These are phyloP conservation scores for Drosophila conformis DNA, from an alignment of 2,888 invertebrate genomes.

Conservation along the genomic window DNA sequence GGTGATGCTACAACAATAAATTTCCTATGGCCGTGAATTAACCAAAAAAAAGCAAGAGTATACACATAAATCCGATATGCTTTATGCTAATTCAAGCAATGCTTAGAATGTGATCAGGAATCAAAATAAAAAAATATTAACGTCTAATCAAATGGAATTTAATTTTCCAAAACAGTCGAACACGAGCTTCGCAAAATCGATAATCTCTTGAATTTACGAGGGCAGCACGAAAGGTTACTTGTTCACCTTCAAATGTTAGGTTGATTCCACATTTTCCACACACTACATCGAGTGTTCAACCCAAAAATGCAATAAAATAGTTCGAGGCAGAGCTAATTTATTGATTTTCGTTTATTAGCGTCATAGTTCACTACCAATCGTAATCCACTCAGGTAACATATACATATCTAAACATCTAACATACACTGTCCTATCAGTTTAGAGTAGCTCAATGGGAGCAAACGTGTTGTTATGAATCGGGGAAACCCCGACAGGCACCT, in stretches of 20 bases:
- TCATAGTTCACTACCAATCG: slow-evolving; percentile 68
- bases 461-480: slow-evolving; percentile 83
- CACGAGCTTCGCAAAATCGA: not conserved
- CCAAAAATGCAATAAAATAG: no score
- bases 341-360: not conserved
- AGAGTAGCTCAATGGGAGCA: slow-evolving; percentile 81
- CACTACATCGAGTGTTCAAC: no score
- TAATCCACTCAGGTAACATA: slow-evolving; percentile 80
- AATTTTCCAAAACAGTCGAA: slow-evolving; percentile 5
- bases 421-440: slow-evolving; percentile 52
- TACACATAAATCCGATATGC: not conserved
- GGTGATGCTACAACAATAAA: slow-evolving; percentile 8
- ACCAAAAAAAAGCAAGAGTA: slow-evolving; percentile 19
- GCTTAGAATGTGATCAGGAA: slow-evolving; percentile 10
- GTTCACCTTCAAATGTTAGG: not conserved
- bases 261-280: no score
- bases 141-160: not conserved
- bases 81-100: slow-evolving; percentile 2
- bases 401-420: not conserved
- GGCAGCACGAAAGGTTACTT: not conserved
- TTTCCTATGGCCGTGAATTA: slow-evolving; percentile 24
- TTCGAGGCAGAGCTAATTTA: not conserved
- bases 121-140: not conserved
- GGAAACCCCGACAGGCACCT: slow-evolving; percentile 82
- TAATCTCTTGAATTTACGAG: not conserved